These are phyloP conservation scores for Nesometra sesokonis DNA, from an alignment of 35 echinoderm and acorn worm genomes.

Conservation along the genomic window DNA sequence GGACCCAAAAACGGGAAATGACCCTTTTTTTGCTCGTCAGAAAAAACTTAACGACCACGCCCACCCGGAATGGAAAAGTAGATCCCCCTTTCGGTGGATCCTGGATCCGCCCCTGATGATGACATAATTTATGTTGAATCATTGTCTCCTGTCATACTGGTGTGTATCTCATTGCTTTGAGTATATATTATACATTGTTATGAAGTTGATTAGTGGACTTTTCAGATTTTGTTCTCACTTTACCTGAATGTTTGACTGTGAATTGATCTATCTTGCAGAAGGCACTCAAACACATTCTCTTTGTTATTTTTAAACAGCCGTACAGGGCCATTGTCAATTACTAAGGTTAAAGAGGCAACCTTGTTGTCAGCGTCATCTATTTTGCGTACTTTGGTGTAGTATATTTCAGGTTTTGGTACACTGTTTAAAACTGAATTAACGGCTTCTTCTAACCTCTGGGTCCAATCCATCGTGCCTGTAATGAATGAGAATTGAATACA, in stretches of 20 bases:
- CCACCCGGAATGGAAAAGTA: too few relatives aligned
- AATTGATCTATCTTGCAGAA: conserved; percentile 8
- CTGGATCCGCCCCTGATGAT: too few relatives aligned
- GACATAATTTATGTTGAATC: too few relatives aligned
- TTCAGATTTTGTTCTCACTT: too few relatives aligned
- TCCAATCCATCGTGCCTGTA: background rate
- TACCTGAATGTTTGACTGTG: conserved; percentile 44
- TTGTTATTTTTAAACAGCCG: conserved; percentile 54
- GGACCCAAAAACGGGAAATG: too few relatives aligned
- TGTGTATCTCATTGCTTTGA: too few relatives aligned
- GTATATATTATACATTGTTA: too few relatives aligned
- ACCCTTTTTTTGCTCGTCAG: too few relatives aligned
- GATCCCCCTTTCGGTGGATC: too few relatives aligned
- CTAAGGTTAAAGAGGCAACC: conserved; percentile 22
- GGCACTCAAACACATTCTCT: conserved; percentile 61
- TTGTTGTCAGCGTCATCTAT: conserved; percentile 43
- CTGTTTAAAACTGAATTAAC: conserved; percentile 57
- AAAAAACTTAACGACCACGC: too few relatives aligned
- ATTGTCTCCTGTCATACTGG: too few relatives aligned
- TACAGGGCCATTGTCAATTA: conserved; percentile 33
- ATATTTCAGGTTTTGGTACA: conserved; percentile 48
- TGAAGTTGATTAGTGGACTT: too few relatives aligned
- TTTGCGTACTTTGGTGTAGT: conserved; percentile 53
- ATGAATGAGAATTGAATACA: background rate
- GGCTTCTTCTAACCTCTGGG: background rate